Base-by-base conservation (phyloP, 2,113 vertebrate genomes). In the Oreotrochilus melanogaster region DNA sequence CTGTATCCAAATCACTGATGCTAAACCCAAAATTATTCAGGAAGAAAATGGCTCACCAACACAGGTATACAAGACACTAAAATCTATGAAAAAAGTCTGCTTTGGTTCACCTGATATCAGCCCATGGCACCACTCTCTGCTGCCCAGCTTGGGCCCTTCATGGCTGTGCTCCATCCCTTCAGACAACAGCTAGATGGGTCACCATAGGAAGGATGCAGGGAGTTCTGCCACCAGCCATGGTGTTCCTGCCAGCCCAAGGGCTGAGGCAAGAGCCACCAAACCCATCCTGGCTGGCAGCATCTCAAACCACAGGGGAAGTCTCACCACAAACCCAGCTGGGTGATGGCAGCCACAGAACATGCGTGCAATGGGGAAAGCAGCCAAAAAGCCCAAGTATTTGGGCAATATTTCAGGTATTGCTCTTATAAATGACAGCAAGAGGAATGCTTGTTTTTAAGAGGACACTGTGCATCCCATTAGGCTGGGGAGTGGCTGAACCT, bases 181-280 rank as follows among this genome's bases (percentile, higher is more conserved):
- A 18, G 53, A 61, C 35, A 47, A 31, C 8, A 35, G 14, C 2
- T 1, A 62, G 57, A 13, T 0, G 0, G 45, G 35, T 18, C 30
- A 19, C 42, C 22, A 18, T 62, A 51, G 35, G 16, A 62, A 69
- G 39, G 31, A 43, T 3, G 6, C 7, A 2, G 0, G 5, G 54
- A 27, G 48, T n/a, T 27, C 42, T 80, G 53, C 39, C 39, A 57
- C 18, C n/a, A 23, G 64, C 47, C 12, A 13, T 14, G 1, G n/a
- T 10, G 58, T 58, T 86, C 35, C 47, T 8, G 4, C n/a, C 28
- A 39, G 35, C 2, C 6, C 8, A 23, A 48, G 24, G 30, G 19
- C 43, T 9, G 5, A 24, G 37, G 30, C 37, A 27, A 69, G 33
- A 74, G 24, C 28, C 93, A 71, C 42, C 83, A 42, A 70, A 76